These are phyloP conservation scores for Petromus typicus DNA, from an alignment of 2,113 vertebrate genomes.

Conservation along the genomic window DNA sequence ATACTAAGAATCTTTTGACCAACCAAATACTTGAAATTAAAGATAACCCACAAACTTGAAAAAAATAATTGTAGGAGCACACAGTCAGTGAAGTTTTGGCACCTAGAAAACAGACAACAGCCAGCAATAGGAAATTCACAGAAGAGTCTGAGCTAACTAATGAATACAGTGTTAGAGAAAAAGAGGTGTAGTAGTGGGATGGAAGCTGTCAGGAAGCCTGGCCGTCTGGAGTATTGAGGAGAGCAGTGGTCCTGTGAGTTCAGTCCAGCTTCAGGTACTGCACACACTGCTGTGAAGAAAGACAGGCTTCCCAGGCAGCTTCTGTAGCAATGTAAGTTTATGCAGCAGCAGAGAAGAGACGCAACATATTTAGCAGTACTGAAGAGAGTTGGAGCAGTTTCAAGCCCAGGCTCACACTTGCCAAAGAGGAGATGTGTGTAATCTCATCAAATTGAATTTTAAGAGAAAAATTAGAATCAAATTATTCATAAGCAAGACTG, in stretches of 20 bases:
- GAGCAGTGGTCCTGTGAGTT: too few relatives aligned
- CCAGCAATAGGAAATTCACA: neutral
- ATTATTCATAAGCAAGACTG: neutral
- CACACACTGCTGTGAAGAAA: neutral
- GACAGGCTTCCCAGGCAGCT: neutral
- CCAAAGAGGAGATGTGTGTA: neutral
- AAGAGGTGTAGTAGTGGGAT: neutral
- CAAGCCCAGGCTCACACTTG: neutral
- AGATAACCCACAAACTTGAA: neutral
- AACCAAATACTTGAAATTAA: neutral
- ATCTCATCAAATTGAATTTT: slow-evolving; percentile 31
- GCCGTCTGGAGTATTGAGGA: neutral
- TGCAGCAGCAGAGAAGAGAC: neutral
- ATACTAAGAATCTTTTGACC: slow-evolving; percentile 21
- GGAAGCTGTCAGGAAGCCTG: neutral
- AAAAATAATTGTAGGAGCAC: neutral
- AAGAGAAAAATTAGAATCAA: neutral
- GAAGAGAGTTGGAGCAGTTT: neutral
- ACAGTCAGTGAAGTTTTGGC: neutral
- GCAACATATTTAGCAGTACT: neutral
- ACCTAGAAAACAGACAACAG: neutral
- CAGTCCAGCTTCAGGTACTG: neutral
- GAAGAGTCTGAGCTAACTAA: neutral
- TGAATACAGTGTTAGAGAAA: neutral
- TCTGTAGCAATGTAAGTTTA: neutral